Evolutionary conservation across 2,113 vertebrate genomes (phyloP).

Genomic region (Clarias batrachus): DNA sequence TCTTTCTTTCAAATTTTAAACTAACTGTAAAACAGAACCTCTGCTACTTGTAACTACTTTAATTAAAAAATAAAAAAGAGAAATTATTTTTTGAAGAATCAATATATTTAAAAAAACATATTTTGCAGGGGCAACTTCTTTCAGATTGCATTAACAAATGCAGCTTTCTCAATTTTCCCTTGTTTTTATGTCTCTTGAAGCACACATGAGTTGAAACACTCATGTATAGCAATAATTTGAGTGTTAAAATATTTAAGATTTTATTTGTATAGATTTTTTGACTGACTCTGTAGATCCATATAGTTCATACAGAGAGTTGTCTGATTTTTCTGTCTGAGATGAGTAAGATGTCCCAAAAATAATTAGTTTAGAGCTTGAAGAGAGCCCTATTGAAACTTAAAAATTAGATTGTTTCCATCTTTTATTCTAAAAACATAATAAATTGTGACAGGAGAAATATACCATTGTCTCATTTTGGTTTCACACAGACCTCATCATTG

Average conservation of each 20-base stretch:
- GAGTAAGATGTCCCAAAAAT: too few relatives aligned
- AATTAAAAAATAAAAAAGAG: not conserved
- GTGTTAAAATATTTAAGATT: too few relatives aligned
- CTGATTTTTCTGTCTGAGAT: too few relatives aligned
- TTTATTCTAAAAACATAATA: not conserved
- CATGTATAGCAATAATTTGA: too few relatives aligned
- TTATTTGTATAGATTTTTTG: too few relatives aligned
- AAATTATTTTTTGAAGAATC: not conserved
- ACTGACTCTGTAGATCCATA: too few relatives aligned
- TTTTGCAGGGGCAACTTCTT: slow-evolving; percentile 60
- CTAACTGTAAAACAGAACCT: too few relatives aligned
- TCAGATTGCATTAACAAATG: slow-evolving; percentile 73
- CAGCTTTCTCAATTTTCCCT: slow-evolving; percentile 52
- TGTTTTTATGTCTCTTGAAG: slow-evolving; percentile 70
- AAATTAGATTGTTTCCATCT: too few relatives aligned
- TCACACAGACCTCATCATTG: too few relatives aligned
- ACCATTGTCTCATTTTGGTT: not conserved
- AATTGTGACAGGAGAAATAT: not conserved
- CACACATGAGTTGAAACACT: slow-evolving; percentile 86
- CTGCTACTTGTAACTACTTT: not conserved
- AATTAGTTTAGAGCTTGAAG: too few relatives aligned
- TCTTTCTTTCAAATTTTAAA: not conserved
- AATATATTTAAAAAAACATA: not conserved
- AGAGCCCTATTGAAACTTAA: too few relatives aligned
- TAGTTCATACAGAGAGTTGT: too few relatives aligned